Conservation (phyloP, 2,797 vertebrate genomes). For the Pangasius sanitwongsei region DNA sequence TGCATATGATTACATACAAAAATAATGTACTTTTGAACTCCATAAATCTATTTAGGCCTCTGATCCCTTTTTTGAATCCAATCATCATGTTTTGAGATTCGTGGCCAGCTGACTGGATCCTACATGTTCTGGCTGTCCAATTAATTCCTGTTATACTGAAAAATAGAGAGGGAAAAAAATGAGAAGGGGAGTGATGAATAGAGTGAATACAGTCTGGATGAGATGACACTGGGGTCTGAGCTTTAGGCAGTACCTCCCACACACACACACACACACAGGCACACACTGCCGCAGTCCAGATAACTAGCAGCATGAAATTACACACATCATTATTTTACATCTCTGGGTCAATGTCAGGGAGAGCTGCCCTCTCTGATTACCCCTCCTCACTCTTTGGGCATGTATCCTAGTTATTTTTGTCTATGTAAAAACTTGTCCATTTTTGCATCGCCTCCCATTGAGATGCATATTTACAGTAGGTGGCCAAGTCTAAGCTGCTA, state of each 20-base stretch:
- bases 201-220: constrained; percentile 49
- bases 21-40: constrained; percentile 21
- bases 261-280: constrained; percentile 24
- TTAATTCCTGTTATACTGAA: constrained; percentile 37
- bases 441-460: constrained; percentile 14
- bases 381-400: constrained; percentile 14
- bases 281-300: constrained; percentile 31
- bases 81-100: constrained; percentile 11
- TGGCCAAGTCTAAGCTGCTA: constrained; percentile 25
- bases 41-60: constrained; percentile 2
- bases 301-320: constrained; percentile 34
- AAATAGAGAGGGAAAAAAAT: constrained; percentile 7
- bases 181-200: constrained; percentile 51
- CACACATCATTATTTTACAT: constrained; percentile 69
- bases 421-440: constrained; percentile 18
- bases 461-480: constrained; percentile 25
- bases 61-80: neutral
- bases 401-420: constrained; percentile 29
- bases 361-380: constrained; percentile 58
- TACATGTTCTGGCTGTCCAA: constrained; percentile 35
- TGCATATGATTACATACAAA: constrained; percentile 23
- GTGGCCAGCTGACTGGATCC: constrained; percentile 24
- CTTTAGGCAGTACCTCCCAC: constrained; percentile 41
- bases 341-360: constrained; percentile 68
- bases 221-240: constrained; percentile 51